phyloP scores from a whole-genome alignment of 2,113 vertebrate genomes.

The Barnardius zonarius region DNA sequence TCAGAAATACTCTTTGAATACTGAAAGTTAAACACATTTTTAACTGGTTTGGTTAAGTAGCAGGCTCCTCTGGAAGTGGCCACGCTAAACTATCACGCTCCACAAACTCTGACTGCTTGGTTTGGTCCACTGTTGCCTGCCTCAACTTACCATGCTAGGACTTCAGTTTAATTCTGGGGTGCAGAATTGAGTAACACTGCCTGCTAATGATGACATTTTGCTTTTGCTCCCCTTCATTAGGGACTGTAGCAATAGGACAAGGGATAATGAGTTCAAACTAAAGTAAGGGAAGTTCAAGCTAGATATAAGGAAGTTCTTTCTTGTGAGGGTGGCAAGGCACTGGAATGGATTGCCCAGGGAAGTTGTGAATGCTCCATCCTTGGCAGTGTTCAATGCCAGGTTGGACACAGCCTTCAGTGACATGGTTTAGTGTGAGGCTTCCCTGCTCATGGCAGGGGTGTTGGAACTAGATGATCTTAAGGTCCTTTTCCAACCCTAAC shows the following conservation, averaged over 20 bases:
- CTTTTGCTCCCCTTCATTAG: neutral
- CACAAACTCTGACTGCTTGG: neutral
- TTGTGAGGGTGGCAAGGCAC: neutral
- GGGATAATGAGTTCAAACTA: neutral
- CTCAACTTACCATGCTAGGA: no score
- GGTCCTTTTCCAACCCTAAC: neutral
- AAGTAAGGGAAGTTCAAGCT: neutral
- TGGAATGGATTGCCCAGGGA: neutral
- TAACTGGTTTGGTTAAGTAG: neutral
- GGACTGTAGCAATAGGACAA: neutral
- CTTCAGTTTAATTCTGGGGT: neutral
- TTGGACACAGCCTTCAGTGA: neutral
- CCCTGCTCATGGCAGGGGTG: neutral
- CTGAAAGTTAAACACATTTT: neutral
- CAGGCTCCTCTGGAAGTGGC: neutral
- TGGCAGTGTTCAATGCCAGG: neutral
- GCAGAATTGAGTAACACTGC: neutral
- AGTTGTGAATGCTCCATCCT: neutral
- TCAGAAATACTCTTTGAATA: neutral
- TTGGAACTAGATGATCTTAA: neutral
- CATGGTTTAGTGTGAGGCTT: neutral
- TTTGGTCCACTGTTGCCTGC: neutral
- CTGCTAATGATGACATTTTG: neutral
- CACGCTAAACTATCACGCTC: accelerated
- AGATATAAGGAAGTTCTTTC: neutral